Evolutionary conservation across 2,797 vertebrate species (phyloP).

Genomic region (Alouatta caraya): DNA sequence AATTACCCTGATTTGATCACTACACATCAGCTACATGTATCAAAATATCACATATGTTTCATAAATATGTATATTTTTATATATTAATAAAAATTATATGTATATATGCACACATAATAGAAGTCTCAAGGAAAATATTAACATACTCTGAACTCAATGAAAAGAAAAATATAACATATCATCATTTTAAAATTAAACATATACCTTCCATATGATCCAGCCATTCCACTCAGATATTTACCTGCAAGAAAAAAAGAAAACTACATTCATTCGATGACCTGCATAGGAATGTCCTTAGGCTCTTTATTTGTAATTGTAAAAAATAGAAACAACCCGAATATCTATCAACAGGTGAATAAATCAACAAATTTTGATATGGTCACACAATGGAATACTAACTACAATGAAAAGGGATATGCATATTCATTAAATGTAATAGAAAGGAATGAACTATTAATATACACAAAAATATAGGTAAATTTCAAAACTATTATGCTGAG

Average conservation of each 20-base stretch:
- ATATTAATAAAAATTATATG: neutral
- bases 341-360: neutral
- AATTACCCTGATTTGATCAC: neutral
- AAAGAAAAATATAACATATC: neutral
- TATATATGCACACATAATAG: neutral
- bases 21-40: neutral
- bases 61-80: neutral
- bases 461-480: neutral
- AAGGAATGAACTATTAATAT: neutral
- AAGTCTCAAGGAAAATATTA: neutral
- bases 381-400: neutral
- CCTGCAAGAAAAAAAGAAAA: neutral
- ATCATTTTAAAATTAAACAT: slow-evolving; percentile 10
- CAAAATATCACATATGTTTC: neutral
- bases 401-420: neutral
- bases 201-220: neutral
- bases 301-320: neutral
- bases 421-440: neutral
- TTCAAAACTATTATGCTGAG: neutral
- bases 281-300: neutral
- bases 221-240: neutral
- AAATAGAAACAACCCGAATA: slow-evolving; percentile 2
- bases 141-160: neutral
- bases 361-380: neutral
- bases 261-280: neutral